These are phyloP conservation scores for Tetranychus piercei DNA, from an alignment of 2,888 invertebrate species.

Conservation along the genomic window DNA sequence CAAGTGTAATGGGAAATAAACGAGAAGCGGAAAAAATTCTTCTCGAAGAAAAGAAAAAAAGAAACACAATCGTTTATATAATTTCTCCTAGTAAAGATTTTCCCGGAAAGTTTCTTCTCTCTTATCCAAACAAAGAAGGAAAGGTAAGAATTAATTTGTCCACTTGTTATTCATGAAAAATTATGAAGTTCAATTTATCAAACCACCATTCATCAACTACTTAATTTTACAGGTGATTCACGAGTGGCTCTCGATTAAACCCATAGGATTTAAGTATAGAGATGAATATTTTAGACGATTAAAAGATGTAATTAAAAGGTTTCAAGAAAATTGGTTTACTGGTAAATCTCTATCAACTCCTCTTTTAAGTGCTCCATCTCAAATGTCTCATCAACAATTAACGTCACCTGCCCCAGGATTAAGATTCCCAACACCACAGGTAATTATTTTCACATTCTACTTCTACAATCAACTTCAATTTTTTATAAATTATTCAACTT, in stretches of 20 bases:
- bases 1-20: constrained; percentile 54
- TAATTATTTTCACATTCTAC: constrained; percentile 58
- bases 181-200: no score
- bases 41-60: constrained; percentile 70
- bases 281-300: neutral
- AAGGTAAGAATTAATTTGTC: constrained; percentile 32
- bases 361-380: neutral
- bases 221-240: constrained; percentile 44
- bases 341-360: constrained; percentile 37
- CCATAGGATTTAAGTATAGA: constrained; percentile 4
- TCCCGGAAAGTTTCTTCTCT: constrained; percentile 79
- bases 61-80: constrained; percentile 67
- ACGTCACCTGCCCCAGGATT: neutral
- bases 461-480: constrained; percentile 96
- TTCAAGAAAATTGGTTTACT: constrained; percentile 72
- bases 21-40: constrained; percentile 72
- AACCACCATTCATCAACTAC: neutral
- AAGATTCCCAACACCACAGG: neutral
- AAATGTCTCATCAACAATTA: neutral
- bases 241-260: constrained; percentile 49
- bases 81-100: constrained; percentile 59
- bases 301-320: constrained; percentile 43
- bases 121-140: constrained; percentile 62
- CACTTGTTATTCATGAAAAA: neutral
- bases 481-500: constrained; percentile 30